Conservation (phyloP, 2,797 vertebrate species). For the Podargus strigoides region DNA sequence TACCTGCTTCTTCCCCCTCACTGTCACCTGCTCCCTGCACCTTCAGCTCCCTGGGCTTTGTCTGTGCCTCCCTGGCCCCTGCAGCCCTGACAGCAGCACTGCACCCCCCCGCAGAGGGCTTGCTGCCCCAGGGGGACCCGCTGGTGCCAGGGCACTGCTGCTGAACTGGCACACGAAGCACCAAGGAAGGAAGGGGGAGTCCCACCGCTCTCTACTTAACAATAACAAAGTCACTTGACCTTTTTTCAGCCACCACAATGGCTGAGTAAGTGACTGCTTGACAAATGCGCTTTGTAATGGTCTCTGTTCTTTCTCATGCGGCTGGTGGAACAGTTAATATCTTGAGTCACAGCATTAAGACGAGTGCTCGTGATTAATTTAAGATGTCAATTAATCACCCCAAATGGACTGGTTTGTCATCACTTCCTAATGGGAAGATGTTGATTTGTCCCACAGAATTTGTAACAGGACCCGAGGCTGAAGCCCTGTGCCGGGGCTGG, state of each 20-base stretch:
- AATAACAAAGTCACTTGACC: constrained; percentile 68
- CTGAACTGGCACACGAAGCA: constrained; percentile 69
- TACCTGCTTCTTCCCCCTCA: background rate
- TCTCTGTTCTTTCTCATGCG: constrained; percentile 68
- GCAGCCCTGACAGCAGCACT: background rate
- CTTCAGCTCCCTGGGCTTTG: background rate
- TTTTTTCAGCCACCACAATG: constrained; percentile 53
- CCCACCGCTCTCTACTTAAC: constrained; percentile 59
- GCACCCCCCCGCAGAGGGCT: constrained; percentile 49
- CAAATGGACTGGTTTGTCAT: constrained; percentile 67
- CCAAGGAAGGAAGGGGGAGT: constrained; percentile 59
- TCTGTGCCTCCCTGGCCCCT: background rate
- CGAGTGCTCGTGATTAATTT: constrained; percentile 54
- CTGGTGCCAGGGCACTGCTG: constrained; percentile 64
- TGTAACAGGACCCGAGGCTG: background rate
- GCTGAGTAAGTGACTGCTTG: constrained; percentile 66
- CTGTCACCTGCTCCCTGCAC: background rate
- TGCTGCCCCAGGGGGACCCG: constrained; percentile 1
- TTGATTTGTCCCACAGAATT: constrained; percentile 48
- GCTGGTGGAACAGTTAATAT: constrained; percentile 67
- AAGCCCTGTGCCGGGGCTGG: background rate
- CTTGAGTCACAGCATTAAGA: constrained; percentile 50
- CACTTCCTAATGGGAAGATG: constrained; percentile 63
- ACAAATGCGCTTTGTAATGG: constrained; percentile 68
- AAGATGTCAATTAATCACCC: constrained; percentile 66